phyloP scores from a whole-genome alignment of 2,888 invertebrate species.

The Lepeophtheirus nordmannii region DNA sequence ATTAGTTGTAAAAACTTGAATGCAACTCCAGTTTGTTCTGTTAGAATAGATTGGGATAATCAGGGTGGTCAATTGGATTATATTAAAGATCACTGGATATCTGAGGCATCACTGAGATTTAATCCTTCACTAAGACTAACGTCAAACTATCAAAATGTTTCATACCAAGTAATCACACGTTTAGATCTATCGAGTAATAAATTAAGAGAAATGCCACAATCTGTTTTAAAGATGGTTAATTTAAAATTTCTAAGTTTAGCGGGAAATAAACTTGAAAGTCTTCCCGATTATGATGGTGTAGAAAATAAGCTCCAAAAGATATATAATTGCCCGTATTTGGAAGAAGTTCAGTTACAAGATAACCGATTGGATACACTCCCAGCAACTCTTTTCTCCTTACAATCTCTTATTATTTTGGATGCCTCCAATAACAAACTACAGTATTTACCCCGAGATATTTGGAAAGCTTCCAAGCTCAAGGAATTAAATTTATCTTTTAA shows the following conservation, averaged over 20 bases:
- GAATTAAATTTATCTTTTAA: constrained; percentile 82
- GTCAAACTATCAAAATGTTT: constrained; percentile 48
- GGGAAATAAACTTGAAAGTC: constrained; percentile 65
- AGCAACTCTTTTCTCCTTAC: constrained; percentile 58
- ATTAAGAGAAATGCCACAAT: constrained; percentile 57
- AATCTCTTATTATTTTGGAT: constrained; percentile 61
- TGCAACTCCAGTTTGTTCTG: constrained; percentile 59
- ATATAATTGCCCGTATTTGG: constrained; percentile 60
- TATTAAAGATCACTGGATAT: constrained; percentile 54
- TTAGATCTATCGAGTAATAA: constrained; percentile 82
- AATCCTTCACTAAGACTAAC: constrained; percentile 64
- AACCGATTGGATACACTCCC: constrained; percentile 60
- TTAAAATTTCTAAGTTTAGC: constrained; percentile 66
- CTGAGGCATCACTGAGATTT: constrained; percentile 62
- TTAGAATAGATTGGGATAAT: constrained; percentile 77
- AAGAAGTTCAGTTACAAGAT: constrained; percentile 73
- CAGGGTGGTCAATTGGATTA: constrained; percentile 44
- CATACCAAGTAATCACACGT: constrained; percentile 78
- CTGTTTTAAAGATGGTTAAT: constrained; percentile 67
- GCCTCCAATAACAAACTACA: constrained; percentile 86
- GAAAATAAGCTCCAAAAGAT: constrained; percentile 28
- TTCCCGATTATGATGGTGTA: constrained; percentile 41
- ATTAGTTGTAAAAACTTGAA: constrained; percentile 71
- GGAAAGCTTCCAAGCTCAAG: constrained; percentile 66
- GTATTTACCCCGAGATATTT: constrained; percentile 61